Conservation (phyloP, 2,797 vertebrate genomes). For the Atherinosoma microstoma region DNA sequence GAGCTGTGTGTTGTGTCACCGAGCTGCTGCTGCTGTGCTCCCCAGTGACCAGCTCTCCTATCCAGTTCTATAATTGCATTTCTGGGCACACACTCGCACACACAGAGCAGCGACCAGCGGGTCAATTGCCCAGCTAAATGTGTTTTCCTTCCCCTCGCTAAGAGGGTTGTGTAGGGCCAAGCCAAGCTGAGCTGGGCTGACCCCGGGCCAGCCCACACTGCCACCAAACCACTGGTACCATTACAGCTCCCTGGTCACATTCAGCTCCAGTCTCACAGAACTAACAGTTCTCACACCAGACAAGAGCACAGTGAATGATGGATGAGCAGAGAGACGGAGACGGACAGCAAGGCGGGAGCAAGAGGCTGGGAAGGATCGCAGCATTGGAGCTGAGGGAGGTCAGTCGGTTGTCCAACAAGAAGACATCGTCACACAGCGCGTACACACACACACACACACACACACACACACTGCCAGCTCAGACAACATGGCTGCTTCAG, state of each 20-base stretch:
- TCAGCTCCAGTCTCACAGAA: slow-evolving; percentile 26
- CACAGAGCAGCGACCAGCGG: slow-evolving; percentile 56
- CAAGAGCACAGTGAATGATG: slow-evolving; percentile 50
- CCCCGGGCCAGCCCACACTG: slow-evolving; percentile 32
- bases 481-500: neutral
- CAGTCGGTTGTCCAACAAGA: slow-evolving; percentile 16
- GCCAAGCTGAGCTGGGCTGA: slow-evolving; percentile 55
- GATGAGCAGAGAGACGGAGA: slow-evolving; percentile 42
- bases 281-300: slow-evolving; percentile 32
- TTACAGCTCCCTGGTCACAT: slow-evolving; percentile 54
- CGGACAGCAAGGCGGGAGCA: slow-evolving; percentile 9
- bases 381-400: slow-evolving; percentile 4
- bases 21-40: slow-evolving; percentile 60
- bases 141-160: slow-evolving; percentile 79
- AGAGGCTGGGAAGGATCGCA: slow-evolving; percentile 8
- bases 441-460: neutral
- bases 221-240: slow-evolving; percentile 55
- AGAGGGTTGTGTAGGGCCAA: slow-evolving; percentile 49
- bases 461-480: neutral
- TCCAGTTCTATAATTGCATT: slow-evolving; percentile 93
- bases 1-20: slow-evolving; percentile 57
- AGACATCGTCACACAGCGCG: neutral
- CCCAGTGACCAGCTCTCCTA: slow-evolving; percentile 85
- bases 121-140: slow-evolving; percentile 83
- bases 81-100: slow-evolving; percentile 61